Conservation (phyloP, 2,888 invertebrate species). For the Acleris holmiana region DNA sequence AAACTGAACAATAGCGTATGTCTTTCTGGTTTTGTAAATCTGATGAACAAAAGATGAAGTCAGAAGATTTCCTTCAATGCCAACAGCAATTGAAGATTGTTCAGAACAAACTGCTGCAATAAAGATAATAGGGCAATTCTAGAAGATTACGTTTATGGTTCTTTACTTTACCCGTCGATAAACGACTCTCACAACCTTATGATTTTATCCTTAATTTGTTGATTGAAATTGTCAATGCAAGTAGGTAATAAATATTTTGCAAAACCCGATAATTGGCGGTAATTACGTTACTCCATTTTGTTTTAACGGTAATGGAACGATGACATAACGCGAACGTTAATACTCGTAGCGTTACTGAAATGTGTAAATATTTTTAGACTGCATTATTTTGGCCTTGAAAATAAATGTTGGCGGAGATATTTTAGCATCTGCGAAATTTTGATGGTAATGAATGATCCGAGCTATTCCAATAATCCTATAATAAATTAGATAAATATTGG, state of each 20-base stretch:
- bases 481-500: too few relatives aligned
- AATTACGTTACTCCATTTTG: neutral
- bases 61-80: neutral
- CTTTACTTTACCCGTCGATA: neutral
- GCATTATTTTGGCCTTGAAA: neutral
- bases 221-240: neutral
- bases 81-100: constrained; percentile 1
- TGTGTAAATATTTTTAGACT: constrained; percentile 11
- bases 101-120: constrained; percentile 6
- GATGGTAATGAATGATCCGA: neutral
- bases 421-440: neutral
- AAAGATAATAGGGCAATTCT: constrained; percentile 5
- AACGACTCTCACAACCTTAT: neutral
- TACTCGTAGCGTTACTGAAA: constrained; percentile 3
- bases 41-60: constrained; percentile 3
- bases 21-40: neutral
- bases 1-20: neutral
- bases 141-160: neutral
- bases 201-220: neutral
- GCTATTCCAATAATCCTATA: too few relatives aligned
- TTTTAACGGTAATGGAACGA: neutral
- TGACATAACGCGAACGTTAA: constrained; percentile 3
- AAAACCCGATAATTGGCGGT: neutral
- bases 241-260: neutral
- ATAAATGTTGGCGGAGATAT: neutral